Conservation (phyloP, 2,113 vertebrate species). For the Oenanthe melanoleuca region DNA sequence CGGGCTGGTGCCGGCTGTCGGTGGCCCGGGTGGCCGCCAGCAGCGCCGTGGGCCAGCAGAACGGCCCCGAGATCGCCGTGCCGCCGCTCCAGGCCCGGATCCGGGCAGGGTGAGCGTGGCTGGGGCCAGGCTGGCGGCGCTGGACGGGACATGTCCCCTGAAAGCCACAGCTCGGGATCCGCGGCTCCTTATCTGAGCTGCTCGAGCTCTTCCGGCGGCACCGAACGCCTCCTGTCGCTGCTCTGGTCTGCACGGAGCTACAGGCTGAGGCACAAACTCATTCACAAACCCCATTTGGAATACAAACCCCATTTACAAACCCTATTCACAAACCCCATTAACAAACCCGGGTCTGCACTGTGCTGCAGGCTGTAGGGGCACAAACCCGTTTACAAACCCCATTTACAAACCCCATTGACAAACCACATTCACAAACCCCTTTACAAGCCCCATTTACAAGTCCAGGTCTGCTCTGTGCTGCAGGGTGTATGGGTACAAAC, state of each 20-base stretch:
- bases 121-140: not conserved
- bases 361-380: too few species aligned
- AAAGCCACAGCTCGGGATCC: not conserved
- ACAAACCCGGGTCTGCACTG: too few species aligned
- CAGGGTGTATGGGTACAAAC: too few species aligned
- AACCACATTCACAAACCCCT: too few species aligned
- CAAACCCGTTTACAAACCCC: too few species aligned
- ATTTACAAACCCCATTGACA: too few species aligned
- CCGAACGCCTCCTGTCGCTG: not conserved
- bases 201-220: not conserved
- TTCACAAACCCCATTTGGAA: too few species aligned
- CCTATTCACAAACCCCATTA: too few species aligned
- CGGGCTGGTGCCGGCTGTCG: conserved; percentile 25
- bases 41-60: not conserved
- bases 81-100: not conserved
- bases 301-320: too few species aligned
- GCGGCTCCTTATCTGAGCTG: fast-evolving
- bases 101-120: not conserved
- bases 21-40: not conserved
- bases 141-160: not conserved
- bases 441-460: too few species aligned
- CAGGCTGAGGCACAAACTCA: fast-evolving
- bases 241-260: not conserved
- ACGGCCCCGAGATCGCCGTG: not conserved
- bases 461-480: too few species aligned